These are phyloP conservation scores for Lagocephalus sceleratus DNA, from an alignment of 2,797 vertebrate genomes.

Conservation along the genomic window DNA sequence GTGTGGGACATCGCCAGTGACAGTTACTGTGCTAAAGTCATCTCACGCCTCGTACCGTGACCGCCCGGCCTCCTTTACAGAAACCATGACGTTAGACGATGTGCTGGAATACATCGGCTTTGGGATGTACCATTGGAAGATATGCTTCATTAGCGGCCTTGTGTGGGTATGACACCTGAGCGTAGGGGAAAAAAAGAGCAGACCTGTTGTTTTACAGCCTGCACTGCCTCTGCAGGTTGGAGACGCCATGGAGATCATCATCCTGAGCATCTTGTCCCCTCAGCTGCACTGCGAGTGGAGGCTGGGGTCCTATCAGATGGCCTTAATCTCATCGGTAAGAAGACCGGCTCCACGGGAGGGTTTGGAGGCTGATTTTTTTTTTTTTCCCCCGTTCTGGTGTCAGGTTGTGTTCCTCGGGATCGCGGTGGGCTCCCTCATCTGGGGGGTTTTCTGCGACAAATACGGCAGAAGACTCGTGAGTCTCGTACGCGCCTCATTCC, in stretches of 20 bases:
- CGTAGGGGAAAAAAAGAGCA: neutral
- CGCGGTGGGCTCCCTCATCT: slow-evolving; percentile 83
- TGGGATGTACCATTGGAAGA: slow-evolving; percentile 89
- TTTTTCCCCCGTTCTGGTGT: neutral
- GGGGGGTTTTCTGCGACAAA: slow-evolving; percentile 87
- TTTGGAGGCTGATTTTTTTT: neutral
- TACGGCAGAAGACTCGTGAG: slow-evolving; percentile 89
- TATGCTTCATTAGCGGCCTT: slow-evolving; percentile 83
- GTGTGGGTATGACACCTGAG: slow-evolving; percentile 80
- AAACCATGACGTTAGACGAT: slow-evolving; percentile 87
- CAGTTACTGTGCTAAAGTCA: too few species aligned
- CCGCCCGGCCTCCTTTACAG: too few species aligned
- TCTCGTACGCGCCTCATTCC: slow-evolving; percentile 5
- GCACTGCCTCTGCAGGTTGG: slow-evolving; percentile 72
- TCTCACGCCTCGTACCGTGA: too few species aligned
- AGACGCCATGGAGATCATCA: slow-evolving; percentile 95
- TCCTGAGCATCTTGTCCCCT: slow-evolving; percentile 86
- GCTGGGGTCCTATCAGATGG: slow-evolving; percentile 84
- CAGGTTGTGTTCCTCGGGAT: slow-evolving; percentile 89
- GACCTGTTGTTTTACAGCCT: neutral
- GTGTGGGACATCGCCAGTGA: too few species aligned
- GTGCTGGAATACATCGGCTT: slow-evolving; percentile 89
- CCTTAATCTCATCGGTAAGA: slow-evolving; percentile 86
- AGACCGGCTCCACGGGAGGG: neutral
- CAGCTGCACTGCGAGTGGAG: slow-evolving; percentile 91